Conservation (phyloP, 2,797 vertebrate genomes). For the Sebastes matsubarae region DNA sequence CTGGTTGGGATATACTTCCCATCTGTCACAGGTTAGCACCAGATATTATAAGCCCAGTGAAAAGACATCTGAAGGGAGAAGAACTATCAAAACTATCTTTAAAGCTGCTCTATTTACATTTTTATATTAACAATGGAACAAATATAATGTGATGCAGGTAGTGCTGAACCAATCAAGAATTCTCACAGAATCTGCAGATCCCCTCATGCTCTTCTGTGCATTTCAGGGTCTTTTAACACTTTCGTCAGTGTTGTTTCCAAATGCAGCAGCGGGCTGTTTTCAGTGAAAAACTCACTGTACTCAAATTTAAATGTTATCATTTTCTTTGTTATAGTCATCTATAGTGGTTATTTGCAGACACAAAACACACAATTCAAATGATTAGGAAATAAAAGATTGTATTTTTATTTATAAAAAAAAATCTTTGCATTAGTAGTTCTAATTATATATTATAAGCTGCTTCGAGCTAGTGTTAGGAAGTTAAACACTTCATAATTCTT, state of each 20-base stretch:
- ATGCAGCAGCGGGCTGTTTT: neutral
- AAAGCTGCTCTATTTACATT: neutral
- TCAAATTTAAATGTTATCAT: too few species aligned
- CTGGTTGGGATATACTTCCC: slow-evolving; percentile 99
- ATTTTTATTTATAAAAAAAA: too few species aligned
- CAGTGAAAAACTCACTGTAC: neutral
- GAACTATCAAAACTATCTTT: neutral
- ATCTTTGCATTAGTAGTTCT: too few species aligned
- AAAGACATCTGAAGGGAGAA: neutral
- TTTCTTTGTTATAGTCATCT: too few species aligned
- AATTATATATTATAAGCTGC: too few species aligned
- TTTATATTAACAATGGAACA: neutral
- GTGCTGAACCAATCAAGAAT: neutral
- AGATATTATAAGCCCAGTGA: neutral
- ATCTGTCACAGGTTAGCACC: slow-evolving; percentile 92
- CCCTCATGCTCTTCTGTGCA: neutral
- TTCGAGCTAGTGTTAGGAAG: too few species aligned
- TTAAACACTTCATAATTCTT: too few species aligned
- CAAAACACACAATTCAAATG: too few species aligned
- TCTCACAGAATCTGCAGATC: neutral
- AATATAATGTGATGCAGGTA: neutral
- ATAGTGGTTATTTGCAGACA: too few species aligned
- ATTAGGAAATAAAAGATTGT: too few species aligned
- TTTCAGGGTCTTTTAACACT: neutral
- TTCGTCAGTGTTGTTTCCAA: neutral